phyloP scores from a whole-genome alignment of 30 jellyfish, hydroid and myxozoan genomes.

The Mastigias papua region DNA sequence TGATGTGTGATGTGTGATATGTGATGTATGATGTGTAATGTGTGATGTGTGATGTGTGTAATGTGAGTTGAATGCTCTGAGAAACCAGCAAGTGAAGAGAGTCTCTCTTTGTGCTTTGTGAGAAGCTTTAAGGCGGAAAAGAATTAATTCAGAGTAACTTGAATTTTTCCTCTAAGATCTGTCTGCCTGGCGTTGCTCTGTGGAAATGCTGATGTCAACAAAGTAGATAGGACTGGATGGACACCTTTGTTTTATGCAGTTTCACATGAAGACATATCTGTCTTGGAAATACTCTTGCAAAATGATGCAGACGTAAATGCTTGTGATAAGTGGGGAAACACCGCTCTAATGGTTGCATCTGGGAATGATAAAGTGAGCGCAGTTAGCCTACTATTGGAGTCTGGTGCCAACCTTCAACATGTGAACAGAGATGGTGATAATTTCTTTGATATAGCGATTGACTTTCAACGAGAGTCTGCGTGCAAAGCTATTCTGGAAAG shows the following conservation, averaged over 20 bases:
- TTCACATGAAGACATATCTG: background rate
- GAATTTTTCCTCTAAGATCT: background rate
- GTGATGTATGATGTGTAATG: too few species aligned
- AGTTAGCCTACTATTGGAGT: background rate
- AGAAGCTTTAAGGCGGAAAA: too few species aligned
- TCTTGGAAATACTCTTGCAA: background rate
- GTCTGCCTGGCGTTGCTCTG: conserved; percentile 11
- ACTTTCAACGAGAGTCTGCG: conserved; percentile 22
- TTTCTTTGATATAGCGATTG: conserved; percentile 33
- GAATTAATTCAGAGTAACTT: background rate
- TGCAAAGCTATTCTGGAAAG: conserved; percentile 5
- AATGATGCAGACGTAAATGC: background rate
- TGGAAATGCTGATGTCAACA: background rate
- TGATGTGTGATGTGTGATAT: too few species aligned
- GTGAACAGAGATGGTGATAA: conserved; percentile 19
- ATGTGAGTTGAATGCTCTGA: too few species aligned
- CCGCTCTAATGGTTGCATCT: conserved; percentile 20
- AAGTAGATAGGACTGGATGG: background rate
- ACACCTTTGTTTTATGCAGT: conserved; percentile 25
- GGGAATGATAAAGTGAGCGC: background rate
- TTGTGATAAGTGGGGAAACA: conserved; percentile 21
- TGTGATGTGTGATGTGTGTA: too few species aligned
- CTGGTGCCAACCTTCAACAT: conserved; percentile 3
- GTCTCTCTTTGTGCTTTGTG: too few species aligned
- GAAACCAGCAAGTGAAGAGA: too few species aligned